phyloP scores from a whole-genome alignment of 2,888 invertebrate genomes.

The Hypena proboscidalis region DNA sequence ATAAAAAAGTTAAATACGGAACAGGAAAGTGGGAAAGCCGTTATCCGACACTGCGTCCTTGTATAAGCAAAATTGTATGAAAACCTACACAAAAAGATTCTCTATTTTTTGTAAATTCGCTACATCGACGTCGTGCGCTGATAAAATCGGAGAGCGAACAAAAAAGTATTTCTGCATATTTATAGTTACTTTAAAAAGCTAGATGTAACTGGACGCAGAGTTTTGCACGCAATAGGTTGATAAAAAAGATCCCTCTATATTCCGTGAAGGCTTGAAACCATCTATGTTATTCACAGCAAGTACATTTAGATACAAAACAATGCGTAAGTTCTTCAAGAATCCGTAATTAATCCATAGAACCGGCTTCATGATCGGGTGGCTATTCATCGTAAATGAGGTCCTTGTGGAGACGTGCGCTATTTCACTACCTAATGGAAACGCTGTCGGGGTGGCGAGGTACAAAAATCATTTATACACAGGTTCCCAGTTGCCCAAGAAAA shows the following conservation, averaged over 20 bases:
- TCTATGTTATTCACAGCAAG: slow-evolving; percentile 45
- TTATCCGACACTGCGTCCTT: background rate
- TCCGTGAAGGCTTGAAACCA: slow-evolving; percentile 33
- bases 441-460: slow-evolving; percentile 51
- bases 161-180: slow-evolving; percentile 10
- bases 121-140: too few species aligned
- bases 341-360: slow-evolving; percentile 71
- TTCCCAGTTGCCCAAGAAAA: background rate
- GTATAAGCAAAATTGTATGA: background rate
- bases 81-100: background rate
- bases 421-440: slow-evolving; percentile 64
- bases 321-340: slow-evolving; percentile 53
- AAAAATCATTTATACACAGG: slow-evolving; percentile 25
- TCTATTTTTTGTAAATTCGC: too few species aligned
- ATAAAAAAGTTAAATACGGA: slow-evolving; percentile 1
- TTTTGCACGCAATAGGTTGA: slow-evolving; percentile 8
- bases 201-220: slow-evolving; percentile 7
- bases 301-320: slow-evolving; percentile 56
- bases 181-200: slow-evolving; percentile 13
- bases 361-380: slow-evolving; percentile 56
- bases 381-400: slow-evolving; percentile 73
- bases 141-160: background rate
- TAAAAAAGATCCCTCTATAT: slow-evolving; percentile 39
- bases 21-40: background rate
- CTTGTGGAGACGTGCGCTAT: slow-evolving; percentile 62